Evolutionary conservation across 2,888 invertebrate genomes (phyloP).

Genomic region (Morpho achilles): DNA sequence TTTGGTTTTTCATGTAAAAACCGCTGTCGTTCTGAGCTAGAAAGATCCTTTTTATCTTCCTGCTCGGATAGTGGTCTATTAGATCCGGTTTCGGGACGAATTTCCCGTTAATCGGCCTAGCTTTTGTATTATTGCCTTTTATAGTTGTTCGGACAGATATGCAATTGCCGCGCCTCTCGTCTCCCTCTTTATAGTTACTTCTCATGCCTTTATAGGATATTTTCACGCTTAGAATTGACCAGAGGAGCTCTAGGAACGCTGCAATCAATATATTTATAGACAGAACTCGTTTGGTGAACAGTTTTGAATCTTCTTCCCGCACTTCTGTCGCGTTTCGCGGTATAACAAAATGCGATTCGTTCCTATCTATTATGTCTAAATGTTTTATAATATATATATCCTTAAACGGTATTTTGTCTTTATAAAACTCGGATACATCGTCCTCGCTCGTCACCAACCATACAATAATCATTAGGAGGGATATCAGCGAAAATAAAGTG

Average conservation of each 20-base stretch:
- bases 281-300: constrained; percentile 68
- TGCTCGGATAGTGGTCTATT: constrained; percentile 74
- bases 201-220: constrained; percentile 81
- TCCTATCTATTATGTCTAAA: constrained; percentile 50
- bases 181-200: constrained; percentile 78
- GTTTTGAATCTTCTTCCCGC: constrained; percentile 41
- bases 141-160: constrained; percentile 75
- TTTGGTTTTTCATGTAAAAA: constrained; percentile 66
- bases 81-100: constrained; percentile 70
- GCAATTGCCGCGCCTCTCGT: constrained; percentile 66
- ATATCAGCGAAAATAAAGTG: constrained; percentile 64
- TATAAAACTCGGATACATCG: constrained; percentile 59
- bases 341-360: constrained; percentile 61
- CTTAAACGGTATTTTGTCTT: constrained; percentile 60
- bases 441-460: constrained; percentile 63
- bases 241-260: constrained; percentile 76
- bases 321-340: constrained; percentile 41
- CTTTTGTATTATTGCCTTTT: constrained; percentile 72
- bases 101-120: constrained; percentile 59
- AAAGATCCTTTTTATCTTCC: constrained; percentile 75
- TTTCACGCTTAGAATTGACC: constrained; percentile 80
- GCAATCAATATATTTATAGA: constrained; percentile 81
- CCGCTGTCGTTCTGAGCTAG: constrained; percentile 62
- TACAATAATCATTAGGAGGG: constrained; percentile 60
- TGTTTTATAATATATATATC: constrained; percentile 59